Percentiles rank a stretch among this genome's conserved stretches.
These are phyloP conservation scores for Porites australiensis DNA, from an alignment of 64 coral and sea anemone species.

Conservation along the genomic window DNA sequence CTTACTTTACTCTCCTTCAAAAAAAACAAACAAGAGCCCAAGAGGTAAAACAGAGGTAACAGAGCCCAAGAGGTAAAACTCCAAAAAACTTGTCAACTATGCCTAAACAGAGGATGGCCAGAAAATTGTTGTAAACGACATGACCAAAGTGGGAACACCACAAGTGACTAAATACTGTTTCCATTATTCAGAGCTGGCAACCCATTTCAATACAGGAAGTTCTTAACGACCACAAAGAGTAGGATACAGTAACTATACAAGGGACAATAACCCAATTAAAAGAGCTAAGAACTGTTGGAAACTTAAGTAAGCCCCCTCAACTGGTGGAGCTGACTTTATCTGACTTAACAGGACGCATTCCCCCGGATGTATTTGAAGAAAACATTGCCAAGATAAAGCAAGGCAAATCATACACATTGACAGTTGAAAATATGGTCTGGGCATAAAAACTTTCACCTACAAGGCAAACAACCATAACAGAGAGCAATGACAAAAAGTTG, in stretches of 20 bases:
- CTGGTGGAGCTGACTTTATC: constrained; percentile 11
- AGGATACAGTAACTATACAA: constrained; percentile 1
- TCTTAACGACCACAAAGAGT: not conserved
- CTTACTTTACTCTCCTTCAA: not conserved
- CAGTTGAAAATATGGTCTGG: not conserved
- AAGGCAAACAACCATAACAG: constrained; percentile 16
- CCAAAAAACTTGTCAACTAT: not conserved
- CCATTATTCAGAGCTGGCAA: not conserved
- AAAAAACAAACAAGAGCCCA: not conserved
- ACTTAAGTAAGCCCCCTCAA: constrained; percentile 5
- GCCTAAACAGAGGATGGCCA: not conserved
- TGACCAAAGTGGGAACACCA: constrained; percentile 6
- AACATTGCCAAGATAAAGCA: not conserved
- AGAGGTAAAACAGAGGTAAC: not conserved
- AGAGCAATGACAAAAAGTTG: not conserved
- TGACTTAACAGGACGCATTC: constrained; percentile 4
- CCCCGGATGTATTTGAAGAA: constrained; percentile 20
- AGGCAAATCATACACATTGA: not conserved
- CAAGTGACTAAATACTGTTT: constrained; percentile 26
- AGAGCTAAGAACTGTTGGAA: not conserved
- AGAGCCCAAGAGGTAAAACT: not conserved
- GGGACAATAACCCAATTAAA: not conserved
- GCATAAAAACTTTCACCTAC: not conserved
- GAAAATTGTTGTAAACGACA: constrained; percentile 22
- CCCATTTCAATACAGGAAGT: not conserved